Conservation (phyloP, 2,888 invertebrate species). For the Perdita meconis region DNA sequence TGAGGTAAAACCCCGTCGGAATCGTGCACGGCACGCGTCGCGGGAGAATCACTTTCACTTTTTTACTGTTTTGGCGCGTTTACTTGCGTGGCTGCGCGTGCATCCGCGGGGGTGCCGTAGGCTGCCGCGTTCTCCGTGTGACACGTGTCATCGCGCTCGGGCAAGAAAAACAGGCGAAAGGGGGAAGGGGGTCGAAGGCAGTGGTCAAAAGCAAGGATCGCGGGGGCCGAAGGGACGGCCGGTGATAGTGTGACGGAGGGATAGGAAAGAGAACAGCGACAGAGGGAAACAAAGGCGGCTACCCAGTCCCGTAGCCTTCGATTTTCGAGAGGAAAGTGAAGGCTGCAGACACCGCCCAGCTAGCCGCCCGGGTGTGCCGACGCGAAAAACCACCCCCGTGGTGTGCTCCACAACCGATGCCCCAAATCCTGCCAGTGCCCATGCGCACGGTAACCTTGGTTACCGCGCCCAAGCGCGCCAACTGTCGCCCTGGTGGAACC, state of each 20-base stretch:
- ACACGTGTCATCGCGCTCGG: slow-evolving; percentile 49
- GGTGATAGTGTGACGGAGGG: neutral
- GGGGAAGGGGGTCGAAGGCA: no score
- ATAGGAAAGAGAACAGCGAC: slow-evolving; percentile 25
- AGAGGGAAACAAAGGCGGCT: slow-evolving; percentile 46
- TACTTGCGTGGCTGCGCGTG: slow-evolving; percentile 46
- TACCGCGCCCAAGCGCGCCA: slow-evolving; percentile 63
- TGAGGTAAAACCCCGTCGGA: no score
- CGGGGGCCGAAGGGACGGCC: neutral
- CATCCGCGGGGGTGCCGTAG: slow-evolving; percentile 22
- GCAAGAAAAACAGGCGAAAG: slow-evolving; percentile 4
- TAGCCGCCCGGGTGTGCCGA: slow-evolving; percentile 82
- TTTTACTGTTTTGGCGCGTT: slow-evolving; percentile 59
- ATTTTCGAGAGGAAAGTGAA: slow-evolving; percentile 80
- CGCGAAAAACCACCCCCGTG: slow-evolving; percentile 79
- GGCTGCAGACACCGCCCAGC: slow-evolving; percentile 85
- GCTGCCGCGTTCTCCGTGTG: slow-evolving; percentile 16
- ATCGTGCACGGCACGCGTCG: neutral
- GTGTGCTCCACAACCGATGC: slow-evolving; percentile 65
- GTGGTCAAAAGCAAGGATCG: no score
- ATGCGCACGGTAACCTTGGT: slow-evolving; percentile 69
- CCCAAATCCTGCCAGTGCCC: slow-evolving; percentile 60
- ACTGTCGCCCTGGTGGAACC: slow-evolving; percentile 44
- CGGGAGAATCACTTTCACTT: slow-evolving; percentile 53
- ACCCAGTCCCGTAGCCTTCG: slow-evolving; percentile 69